Base-by-base conservation (phyloP, 2,888 invertebrate genomes). In the Luperina testacea region DNA sequence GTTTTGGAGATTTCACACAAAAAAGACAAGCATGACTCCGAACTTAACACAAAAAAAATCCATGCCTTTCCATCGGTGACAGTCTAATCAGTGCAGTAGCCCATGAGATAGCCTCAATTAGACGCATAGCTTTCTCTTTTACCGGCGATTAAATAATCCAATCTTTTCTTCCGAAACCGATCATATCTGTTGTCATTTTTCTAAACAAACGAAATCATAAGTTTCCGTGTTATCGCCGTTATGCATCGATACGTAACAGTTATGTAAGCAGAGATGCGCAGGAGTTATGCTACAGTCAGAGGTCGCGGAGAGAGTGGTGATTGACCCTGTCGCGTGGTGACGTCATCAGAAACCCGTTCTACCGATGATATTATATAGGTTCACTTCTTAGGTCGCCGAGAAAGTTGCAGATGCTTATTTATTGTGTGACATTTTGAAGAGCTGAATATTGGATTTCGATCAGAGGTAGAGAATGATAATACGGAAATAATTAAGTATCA, bases 301-400 rank as follows among this genome's bases (percentile, higher is more conserved):
- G 95, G 93, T 94, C 92, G 88, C 64, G 87, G 94, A 93, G 95
- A 95, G 92, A 94, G 94, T 90, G 87, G 87, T 81, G 90, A 87
- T 87, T 90, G 90, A 90, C 88, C 90, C 89, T 90, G 88, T 90
- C 83, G 75, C 73, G 74, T 72, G 77, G 72, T 89, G 88, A 90
- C 90, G 91, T 90, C 91, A 90, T 75, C 83, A 86, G 82, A 90
- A 91, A 88, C 87, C 78, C 20, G 83, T 78, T 57, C 72, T 72
- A 53, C 81, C 48, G 69, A 77, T 72, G 78, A 80, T 78, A 80
- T 27, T 59, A 57, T 81, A 78, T 81, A 79, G 75, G 81, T 81
- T 68, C 67, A 70, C 75, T 72, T 72, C 77, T 80, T 67, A 74
- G 63, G 73, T 80, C 61, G 70, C 27, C 72, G 84, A 84, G 88